Evolutionary conservation across 1,140 invertebrate genomes (phyloP).

Genomic region (Trachymyrmex septentrionalis): DNA sequence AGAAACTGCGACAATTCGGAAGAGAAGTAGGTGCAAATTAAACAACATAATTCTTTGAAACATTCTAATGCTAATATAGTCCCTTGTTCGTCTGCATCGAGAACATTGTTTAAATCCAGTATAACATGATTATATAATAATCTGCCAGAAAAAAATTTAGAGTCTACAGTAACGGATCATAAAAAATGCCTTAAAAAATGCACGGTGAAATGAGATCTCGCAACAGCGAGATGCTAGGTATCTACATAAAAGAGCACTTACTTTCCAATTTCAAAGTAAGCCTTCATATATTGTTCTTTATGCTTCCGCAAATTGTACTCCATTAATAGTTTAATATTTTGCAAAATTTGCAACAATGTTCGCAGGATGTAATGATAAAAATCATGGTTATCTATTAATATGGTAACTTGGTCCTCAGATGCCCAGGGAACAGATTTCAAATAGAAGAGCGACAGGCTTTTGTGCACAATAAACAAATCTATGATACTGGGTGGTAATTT

Average conservation of each 20-base stretch:
- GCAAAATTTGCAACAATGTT: constrained; percentile 82
- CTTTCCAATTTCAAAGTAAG: constrained; percentile 80
- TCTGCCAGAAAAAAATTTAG: constrained; percentile 72
- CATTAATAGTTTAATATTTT: constrained; percentile 80
- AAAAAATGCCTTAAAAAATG: no score
- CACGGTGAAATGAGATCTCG: no score
- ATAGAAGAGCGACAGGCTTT: constrained; percentile 84
- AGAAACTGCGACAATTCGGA: constrained; percentile 86
- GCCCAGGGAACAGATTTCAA: constrained; percentile 84
- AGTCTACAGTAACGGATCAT: not conserved
- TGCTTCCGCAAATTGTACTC: constrained; percentile 73
- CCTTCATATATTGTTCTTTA: constrained; percentile 73
- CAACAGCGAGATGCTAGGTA: no score
- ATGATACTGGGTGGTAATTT: constrained; percentile 85
- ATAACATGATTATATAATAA: constrained; percentile 80
- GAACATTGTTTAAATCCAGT: constrained; percentile 79
- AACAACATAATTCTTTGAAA: constrained; percentile 86
- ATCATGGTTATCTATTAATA: constrained; percentile 83
- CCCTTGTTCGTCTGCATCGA: constrained; percentile 84
- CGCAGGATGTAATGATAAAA: constrained; percentile 85
- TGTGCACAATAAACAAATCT: constrained; percentile 82
- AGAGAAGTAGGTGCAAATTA: constrained; percentile 84
- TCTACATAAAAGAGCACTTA: constrained; percentile 64
- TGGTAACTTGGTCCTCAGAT: constrained; percentile 76
- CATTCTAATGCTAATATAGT: constrained; percentile 86